A percentile compares a stretch with the other conserved stretches of the same genome.
phyloP scores from a whole-genome alignment of 2,113 vertebrate genomes.

The Cottus gobio region DNA sequence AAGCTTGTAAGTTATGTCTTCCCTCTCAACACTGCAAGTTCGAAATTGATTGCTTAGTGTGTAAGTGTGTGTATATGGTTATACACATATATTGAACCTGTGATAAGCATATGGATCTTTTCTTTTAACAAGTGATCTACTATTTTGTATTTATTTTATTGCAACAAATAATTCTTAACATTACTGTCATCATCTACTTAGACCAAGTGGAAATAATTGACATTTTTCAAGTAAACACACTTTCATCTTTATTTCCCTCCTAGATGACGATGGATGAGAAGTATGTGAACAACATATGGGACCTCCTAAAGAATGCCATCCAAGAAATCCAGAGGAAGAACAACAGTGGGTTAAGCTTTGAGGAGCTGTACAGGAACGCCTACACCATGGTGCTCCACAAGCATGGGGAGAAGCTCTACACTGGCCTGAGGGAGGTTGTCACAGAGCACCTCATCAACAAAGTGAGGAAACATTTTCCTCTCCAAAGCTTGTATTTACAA shows the following conservation, averaged over 20 bases:
- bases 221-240: neutral
- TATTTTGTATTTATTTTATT: neutral
- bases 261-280: conserved; percentile 99
- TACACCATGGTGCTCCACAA: conserved; percentile 98
- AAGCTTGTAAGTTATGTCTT: neutral
- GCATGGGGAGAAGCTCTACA: conserved; percentile 96
- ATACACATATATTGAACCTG: neutral
- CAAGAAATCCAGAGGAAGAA: conserved; percentile 99
- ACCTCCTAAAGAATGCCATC: conserved; percentile 97
- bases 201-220: neutral
- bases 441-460: conserved; percentile 97
- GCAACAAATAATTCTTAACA: neutral
- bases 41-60: neutral
- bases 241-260: neutral
- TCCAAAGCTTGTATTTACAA: neutral
- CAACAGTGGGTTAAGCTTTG: conserved; percentile 95
- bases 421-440: conserved; percentile 94
- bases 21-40: neutral
- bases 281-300: conserved; percentile 99
- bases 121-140: neutral
- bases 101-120: neutral
- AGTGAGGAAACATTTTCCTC: conserved; percentile 78
- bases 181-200: neutral
- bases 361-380: conserved; percentile 96
- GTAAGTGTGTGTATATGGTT: neutral